These are phyloP conservation scores for Brassicogethes aeneus DNA, from an alignment of 2,888 invertebrate species.

Conservation along the genomic window DNA sequence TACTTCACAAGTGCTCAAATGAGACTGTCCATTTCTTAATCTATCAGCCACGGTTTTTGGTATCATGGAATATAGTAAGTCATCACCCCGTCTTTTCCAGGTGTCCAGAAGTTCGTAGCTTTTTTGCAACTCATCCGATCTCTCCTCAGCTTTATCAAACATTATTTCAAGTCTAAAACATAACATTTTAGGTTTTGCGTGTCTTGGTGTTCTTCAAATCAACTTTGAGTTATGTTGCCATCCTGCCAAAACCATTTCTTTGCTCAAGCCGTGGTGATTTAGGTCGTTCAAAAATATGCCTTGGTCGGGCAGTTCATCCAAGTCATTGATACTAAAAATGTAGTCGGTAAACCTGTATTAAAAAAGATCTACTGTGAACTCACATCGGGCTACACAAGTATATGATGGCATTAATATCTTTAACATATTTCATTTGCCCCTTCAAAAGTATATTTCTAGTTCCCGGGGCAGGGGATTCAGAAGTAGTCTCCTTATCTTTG, in stretches of 20 bases:
- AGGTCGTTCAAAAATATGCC: conserved; percentile 72
- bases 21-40: conserved; percentile 63
- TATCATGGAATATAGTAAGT: conserved; percentile 83
- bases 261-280: conserved; percentile 73
- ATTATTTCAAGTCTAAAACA: conserved; percentile 57
- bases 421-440: conserved; percentile 76
- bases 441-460: conserved; percentile 63
- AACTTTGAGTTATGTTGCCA: conserved; percentile 73
- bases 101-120: conserved; percentile 68
- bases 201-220: too few species aligned
- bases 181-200: background rate
- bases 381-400: conserved; percentile 82
- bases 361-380: conserved; percentile 34
- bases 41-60: conserved; percentile 75
- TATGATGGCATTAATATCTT: conserved; percentile 71
- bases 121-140: conserved; percentile 66
- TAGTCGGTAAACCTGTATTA: too few species aligned
- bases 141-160: conserved; percentile 70
- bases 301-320: conserved; percentile 70
- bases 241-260: conserved; percentile 70
- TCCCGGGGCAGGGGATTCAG: conserved; percentile 40
- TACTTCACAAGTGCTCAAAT: conserved; percentile 71
- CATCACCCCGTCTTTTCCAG: conserved; percentile 78
- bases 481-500: conserved; percentile 5
- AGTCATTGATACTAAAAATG: conserved; percentile 60